Base-by-base conservation (phyloP, 2,888 invertebrate species). In the Dorcus hopei region DNA sequence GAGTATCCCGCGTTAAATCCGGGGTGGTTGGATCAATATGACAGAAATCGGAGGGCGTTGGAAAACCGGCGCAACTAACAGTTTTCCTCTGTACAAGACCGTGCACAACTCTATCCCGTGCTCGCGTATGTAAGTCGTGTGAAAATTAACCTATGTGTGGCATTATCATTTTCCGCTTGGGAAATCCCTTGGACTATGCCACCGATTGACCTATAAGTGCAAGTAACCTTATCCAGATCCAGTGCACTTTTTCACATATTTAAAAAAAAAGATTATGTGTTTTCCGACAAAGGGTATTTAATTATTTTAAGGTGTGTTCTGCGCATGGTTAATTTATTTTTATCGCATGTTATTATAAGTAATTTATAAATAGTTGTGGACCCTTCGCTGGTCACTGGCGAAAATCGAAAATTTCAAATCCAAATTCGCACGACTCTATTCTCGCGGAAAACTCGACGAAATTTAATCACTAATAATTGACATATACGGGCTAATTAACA, bases 1-100 rank as follows among this genome's bases (percentile, higher is more conserved):
- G 71, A 75, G 72, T 70, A 69, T 74, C 73, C 72, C 75, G 74
- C 74, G 73, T 73, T 72, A 73, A 74, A 68, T 71, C 76, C 73
- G 66, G 72, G 72, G 67, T 65, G 67, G 68, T 65, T 66, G 70
- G 75, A 76, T 76, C 76, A 76, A 76, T 76, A 76, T 74, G 74
- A 72, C 73, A 70, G 70, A 66, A 70, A 63, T 65, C 65, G 67
- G 64, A 67, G 65, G 67, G 67, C 66, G 66, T 66, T 63, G 64
- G 61, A 63, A 65, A 62, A 63, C 63, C 50, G 61, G 62, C 64
- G 64, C 59, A 61, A 64, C 60, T 48, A 56, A 66, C 66, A 66
- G 62, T 63, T 65, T 62, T 62, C 61, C 61, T 59, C 58, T 57
- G 58, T 61, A 62, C 66, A 23, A 14, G 39, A 23, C 23, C 51